These are phyloP conservation scores for Cichladusa arquata DNA, from an alignment of 2,113 vertebrate genomes.

Conservation along the genomic window DNA sequence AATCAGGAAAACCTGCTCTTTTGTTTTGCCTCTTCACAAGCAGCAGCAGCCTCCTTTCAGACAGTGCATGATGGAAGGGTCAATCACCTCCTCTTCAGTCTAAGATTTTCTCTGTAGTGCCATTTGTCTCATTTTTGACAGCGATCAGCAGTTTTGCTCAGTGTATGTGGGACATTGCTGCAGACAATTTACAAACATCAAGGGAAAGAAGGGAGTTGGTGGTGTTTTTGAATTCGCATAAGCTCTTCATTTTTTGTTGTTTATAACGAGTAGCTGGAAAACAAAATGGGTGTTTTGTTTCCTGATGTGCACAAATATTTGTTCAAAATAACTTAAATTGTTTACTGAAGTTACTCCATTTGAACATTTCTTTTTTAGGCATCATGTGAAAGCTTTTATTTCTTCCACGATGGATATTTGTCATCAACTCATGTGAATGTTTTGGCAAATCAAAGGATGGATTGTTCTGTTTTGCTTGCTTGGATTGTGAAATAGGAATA, in stretches of 20 bases:
- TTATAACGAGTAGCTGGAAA: not conserved
- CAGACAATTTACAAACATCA: conserved; percentile 37
- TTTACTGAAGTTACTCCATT: conserved; percentile 31
- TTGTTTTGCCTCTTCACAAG: not conserved
- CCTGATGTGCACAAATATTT: conserved; percentile 23
- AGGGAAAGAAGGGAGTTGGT: not conserved
- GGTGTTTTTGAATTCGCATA: not conserved
- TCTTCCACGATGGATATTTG: conserved; percentile 42
- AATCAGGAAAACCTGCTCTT: not conserved
- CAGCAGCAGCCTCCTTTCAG: not conserved
- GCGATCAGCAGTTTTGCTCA: not conserved
- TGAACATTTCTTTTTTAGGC: conserved; percentile 53
- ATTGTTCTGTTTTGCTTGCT: conserved; percentile 55
- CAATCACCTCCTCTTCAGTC: not conserved
- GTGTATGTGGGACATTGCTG: not conserved
- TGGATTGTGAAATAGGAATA: conserved; percentile 57
- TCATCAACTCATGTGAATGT: conserved; percentile 52
- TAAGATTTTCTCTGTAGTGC: not conserved
- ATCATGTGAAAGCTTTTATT: conserved; percentile 45
- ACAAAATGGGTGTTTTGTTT: not conserved
- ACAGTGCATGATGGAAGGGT: not conserved
- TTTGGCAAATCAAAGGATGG: conserved; percentile 54
- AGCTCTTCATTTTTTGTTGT: not conserved
- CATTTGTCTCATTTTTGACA: not conserved
- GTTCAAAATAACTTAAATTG: conserved; percentile 18